Conservation (phyloP, 2,113 vertebrate species). For the Zapus hudsonius region DNA sequence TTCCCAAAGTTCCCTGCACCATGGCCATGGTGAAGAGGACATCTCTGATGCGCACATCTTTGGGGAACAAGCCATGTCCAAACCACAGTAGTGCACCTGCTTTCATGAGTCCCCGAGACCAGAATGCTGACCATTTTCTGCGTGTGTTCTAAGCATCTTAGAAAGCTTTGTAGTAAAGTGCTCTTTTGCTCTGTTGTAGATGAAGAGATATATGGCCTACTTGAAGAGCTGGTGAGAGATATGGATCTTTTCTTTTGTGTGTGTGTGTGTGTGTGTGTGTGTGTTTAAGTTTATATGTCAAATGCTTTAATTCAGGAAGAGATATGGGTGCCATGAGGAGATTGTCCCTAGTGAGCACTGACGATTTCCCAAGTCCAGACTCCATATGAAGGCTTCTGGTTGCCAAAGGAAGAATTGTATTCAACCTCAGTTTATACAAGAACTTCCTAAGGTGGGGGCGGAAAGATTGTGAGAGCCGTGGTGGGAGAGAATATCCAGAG, state of each 20-base stretch:
- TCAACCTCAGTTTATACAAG: neutral
- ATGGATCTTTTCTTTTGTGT: neutral
- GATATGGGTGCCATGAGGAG: neutral
- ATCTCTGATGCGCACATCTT: neutral
- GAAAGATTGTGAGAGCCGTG: too few relatives aligned
- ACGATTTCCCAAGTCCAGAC: neutral
- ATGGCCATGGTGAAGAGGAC: neutral
- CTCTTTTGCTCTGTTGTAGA: neutral
- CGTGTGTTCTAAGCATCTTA: neutral
- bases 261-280: neutral
- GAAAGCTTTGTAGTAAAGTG: neutral
- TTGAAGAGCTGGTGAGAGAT: neutral
- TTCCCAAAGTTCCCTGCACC: neutral
- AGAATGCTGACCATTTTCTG: neutral
- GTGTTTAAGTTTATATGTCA: neutral
- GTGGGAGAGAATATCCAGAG: too few relatives aligned
- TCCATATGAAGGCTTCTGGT: neutral
- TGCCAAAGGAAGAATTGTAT: neutral
- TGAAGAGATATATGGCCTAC: neutral
- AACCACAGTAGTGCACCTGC: neutral
- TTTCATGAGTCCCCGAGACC: neutral
- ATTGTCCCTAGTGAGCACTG: neutral
- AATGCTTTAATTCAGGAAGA: neutral
- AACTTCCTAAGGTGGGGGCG: slow-evolving; percentile 32
- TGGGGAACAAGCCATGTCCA: neutral